phyloP scores from a whole-genome alignment of 2,888 invertebrate species.

The Drosophila rellima region DNA sequence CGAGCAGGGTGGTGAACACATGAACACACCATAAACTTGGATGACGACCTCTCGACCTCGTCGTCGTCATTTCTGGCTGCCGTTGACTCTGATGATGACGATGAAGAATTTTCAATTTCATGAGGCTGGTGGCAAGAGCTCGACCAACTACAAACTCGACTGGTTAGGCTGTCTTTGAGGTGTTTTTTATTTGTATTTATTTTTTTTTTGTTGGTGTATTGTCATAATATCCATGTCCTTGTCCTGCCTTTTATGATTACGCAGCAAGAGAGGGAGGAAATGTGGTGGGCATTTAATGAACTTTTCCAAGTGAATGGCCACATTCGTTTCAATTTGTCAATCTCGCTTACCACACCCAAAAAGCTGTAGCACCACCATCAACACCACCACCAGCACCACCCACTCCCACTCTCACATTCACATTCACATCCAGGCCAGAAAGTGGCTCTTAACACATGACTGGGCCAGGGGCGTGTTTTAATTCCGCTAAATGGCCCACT shows the following conservation, averaged over 20 bases:
- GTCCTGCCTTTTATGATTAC: conserved; percentile 64
- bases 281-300: conserved; percentile 73
- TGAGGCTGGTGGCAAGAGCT: conserved; percentile 33
- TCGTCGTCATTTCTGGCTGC: conserved; percentile 5
- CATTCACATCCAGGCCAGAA: neutral
- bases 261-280: neutral
- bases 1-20: conserved; percentile 29
- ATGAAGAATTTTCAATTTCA: conserved; percentile 78
- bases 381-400: conserved; percentile 12
- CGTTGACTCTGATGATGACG: conserved; percentile 67
- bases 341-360: conserved; percentile 55
- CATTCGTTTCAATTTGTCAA: conserved; percentile 85
- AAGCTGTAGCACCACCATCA: conserved; percentile 11
- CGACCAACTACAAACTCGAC: conserved; percentile 3
- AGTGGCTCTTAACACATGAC: conserved; percentile 30
- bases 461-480: conserved; percentile 60
- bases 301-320: conserved; percentile 82
- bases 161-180: conserved; percentile 72
- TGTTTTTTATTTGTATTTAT: conserved; percentile 55
- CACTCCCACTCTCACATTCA: neutral
- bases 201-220: conserved; percentile 47
- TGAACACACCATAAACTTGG: conserved; percentile 53
- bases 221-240: conserved; percentile 63
- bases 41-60: conserved; percentile 44
- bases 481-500: conserved; percentile 69